Conservation (phyloP, 2,113 vertebrate genomes). For the Trinectes maculatus region DNA sequence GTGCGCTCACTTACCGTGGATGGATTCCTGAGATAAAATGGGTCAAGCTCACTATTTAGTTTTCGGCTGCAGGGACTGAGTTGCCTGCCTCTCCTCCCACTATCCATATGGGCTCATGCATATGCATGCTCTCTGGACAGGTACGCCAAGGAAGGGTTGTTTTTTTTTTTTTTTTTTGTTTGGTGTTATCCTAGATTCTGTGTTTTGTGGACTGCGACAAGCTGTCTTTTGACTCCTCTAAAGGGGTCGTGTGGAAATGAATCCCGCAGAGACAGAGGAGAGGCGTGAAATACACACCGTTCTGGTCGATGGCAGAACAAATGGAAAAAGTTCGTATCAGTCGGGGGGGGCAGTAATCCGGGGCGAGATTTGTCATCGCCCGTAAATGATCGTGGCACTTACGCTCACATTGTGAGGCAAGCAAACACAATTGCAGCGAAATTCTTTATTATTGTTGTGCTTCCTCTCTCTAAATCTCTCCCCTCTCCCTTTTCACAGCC, state of each 20-base stretch:
- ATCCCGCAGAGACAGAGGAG: conserved; percentile 15
- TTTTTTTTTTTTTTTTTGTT: neutral
- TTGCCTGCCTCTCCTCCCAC: conserved; percentile 69
- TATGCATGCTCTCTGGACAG: conserved; percentile 67
- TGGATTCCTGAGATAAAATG: conserved; percentile 58
- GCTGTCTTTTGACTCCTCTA: conserved; percentile 50
- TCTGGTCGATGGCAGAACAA: conserved; percentile 44
- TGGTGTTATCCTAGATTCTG: conserved; percentile 34
- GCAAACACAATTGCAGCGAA: conserved; percentile 73
- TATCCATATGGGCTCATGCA: conserved; percentile 72
- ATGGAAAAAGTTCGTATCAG: conserved; percentile 60
- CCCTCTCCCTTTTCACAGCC: conserved; percentile 51
- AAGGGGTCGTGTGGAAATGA: conserved; percentile 45
- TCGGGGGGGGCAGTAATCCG: conserved; percentile 63
- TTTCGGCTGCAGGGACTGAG: conserved; percentile 50
- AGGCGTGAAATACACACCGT: conserved; percentile 11
- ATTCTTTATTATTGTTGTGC: conserved; percentile 59
- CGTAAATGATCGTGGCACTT: conserved; percentile 63
- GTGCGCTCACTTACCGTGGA: conserved; percentile 10
- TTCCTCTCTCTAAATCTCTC: conserved; percentile 58
- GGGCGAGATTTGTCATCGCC: conserved; percentile 39
- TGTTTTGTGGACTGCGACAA: conserved; percentile 24
- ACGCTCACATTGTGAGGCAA: conserved; percentile 55
- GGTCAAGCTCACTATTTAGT: conserved; percentile 64
- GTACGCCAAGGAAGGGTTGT: conserved; percentile 45